Conservation (phyloP, 2,113 vertebrate genomes). For the Microcebus jonahi region DNA sequence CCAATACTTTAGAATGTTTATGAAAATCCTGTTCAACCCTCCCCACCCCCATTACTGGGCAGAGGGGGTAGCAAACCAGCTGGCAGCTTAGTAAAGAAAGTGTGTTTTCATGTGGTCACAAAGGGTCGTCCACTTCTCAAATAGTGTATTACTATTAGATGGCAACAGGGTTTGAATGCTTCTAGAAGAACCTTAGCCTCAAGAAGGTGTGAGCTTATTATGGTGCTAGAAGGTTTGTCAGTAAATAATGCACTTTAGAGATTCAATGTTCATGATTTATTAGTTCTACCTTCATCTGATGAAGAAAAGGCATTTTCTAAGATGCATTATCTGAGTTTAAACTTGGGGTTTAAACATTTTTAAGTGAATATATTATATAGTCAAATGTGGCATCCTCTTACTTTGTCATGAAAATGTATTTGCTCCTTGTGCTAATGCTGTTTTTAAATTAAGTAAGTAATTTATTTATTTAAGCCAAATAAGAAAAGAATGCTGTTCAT, state of each 20-base stretch:
- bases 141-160: neutral
- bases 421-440: neutral
- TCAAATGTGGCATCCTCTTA: conserved; percentile 6
- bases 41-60: fast-evolving
- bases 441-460: conserved; percentile 28
- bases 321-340: neutral
- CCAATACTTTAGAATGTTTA: neutral
- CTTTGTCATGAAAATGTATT: neutral
- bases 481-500: conserved; percentile 15
- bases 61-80: neutral
- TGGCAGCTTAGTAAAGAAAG: neutral
- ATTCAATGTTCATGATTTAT: neutral
- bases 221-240: neutral
- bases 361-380: neutral
- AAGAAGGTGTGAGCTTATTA: neutral
- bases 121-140: neutral
- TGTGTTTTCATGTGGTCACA: neutral
- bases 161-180: neutral
- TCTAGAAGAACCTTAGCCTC: neutral
- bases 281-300: neutral
- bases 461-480: conserved; percentile 52
- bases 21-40: neutral
- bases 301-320: conserved; percentile 8
- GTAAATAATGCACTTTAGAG: neutral
- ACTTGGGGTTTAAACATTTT: neutral